Conservation (phyloP, 2,113 vertebrate species). For the Erythrolamprus reginae region DNA sequence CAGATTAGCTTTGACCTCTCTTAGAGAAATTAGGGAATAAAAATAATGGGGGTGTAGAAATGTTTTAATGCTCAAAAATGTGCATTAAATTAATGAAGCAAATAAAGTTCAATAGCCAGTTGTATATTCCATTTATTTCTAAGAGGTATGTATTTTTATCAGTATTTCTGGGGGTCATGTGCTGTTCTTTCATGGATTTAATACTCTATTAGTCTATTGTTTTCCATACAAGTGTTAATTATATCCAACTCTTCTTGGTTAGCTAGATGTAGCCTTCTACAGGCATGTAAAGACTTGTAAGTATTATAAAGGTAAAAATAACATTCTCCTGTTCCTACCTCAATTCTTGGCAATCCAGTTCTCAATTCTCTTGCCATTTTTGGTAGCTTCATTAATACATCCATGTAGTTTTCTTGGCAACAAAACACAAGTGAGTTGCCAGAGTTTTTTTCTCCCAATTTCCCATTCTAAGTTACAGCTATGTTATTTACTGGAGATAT, state of each 20-base stretch:
- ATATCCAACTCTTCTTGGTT: not conserved
- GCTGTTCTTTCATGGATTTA: not conserved
- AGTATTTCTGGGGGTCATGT: not conserved
- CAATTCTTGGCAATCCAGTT: not conserved
- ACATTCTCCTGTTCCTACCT: not conserved
- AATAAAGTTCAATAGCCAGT: not conserved
- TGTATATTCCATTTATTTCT: constrained; percentile 4
- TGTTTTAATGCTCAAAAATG: constrained; percentile 15
- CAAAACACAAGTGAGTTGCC: not conserved
- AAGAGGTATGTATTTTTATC: not conserved
- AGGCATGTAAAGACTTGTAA: not conserved
- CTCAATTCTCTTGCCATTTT: not conserved
- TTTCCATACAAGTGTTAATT: not conserved
- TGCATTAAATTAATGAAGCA: constrained; percentile 20
- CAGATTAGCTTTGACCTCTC: not conserved
- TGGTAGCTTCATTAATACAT: not conserved
- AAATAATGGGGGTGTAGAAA: not conserved
- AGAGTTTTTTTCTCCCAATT: not conserved
- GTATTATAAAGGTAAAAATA: not conserved
- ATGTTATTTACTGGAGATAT: not conserved
- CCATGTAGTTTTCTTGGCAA: not conserved
- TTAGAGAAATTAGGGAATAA: not conserved
- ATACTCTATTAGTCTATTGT: not conserved
- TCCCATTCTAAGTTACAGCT: not conserved
- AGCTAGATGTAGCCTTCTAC: not conserved